phyloP scores from a whole-genome alignment of 2,797 vertebrate genomes.

The Phrynocephalus forsythii region DNA sequence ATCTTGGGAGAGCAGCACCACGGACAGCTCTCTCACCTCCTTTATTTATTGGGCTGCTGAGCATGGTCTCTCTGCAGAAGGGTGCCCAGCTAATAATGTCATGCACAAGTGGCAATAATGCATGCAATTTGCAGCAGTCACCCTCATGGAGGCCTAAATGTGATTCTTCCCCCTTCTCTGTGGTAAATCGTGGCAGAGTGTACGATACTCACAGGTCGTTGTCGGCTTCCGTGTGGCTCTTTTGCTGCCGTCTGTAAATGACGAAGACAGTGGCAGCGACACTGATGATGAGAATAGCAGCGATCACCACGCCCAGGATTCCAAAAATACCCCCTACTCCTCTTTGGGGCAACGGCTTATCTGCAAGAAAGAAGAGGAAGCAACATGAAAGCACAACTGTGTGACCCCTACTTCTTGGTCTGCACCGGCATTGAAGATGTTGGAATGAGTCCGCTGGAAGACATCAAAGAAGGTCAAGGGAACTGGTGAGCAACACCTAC shows the following conservation, averaged over 20 bases:
- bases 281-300: constrained; percentile 82
- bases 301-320: constrained; percentile 84
- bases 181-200: not conserved
- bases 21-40: not conserved
- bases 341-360: constrained; percentile 85
- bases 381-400: not conserved
- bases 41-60: not conserved
- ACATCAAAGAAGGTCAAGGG: too few species aligned
- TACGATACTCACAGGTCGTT: constrained; percentile 85
- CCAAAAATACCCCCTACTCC: constrained; percentile 84
- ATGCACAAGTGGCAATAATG: too few species aligned
- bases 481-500: too few species aligned
- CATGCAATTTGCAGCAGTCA: not conserved
- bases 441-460: too few species aligned
- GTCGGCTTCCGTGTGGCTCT: constrained; percentile 79
- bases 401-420: too few species aligned
- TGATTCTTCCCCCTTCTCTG: rapidly evolving
- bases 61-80: not conserved
- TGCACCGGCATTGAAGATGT: too few species aligned
- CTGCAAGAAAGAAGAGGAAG: constrained; percentile 75
- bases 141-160: not conserved
- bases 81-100: not conserved
- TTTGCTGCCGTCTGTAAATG: constrained; percentile 85
- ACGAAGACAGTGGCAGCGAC: constrained; percentile 85
- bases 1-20: constrained; percentile 6